Evolutionary conservation across 2,888 invertebrate species (phyloP).

Genomic region (Aricia artaxerxes): DNA sequence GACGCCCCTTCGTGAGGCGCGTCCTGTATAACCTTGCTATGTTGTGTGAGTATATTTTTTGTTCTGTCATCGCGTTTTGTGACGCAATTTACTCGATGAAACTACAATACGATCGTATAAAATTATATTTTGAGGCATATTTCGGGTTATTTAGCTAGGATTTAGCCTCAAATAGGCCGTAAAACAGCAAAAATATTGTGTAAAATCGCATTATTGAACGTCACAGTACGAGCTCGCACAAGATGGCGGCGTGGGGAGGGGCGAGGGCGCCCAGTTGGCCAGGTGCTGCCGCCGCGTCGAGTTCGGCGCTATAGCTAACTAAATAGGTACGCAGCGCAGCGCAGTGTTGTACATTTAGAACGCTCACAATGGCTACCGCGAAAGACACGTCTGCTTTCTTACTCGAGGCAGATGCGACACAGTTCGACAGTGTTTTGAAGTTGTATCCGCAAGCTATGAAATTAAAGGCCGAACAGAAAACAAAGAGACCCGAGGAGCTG

Average conservation of each 20-base stretch:
- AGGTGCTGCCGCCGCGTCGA: conserved; percentile 82
- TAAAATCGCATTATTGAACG: conserved; percentile 74
- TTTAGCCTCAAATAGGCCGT: conserved; percentile 46
- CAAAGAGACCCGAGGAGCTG: conserved; percentile 96
- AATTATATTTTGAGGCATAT: not conserved
- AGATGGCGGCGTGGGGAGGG: conserved; percentile 80
- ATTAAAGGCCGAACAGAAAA: conserved; percentile 93
- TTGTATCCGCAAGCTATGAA: conserved; percentile 95
- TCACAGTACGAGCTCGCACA: conserved; percentile 69
- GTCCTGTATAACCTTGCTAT: conserved; percentile 77
- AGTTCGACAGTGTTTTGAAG: conserved; percentile 93
- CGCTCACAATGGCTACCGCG: conserved; percentile 90
- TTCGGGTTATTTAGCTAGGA: conserved; percentile 23
- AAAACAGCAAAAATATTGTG: conserved; percentile 58
- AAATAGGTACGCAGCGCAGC: conserved; percentile 65
- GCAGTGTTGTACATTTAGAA: conserved; percentile 79
- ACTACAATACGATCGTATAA: not conserved
- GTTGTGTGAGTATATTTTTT: conserved; percentile 74
- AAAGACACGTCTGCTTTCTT: conserved; percentile 97
- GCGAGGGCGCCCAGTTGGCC: conserved; percentile 80
- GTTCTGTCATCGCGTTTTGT: conserved; percentile 40
- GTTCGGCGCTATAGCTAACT: conserved; percentile 81
- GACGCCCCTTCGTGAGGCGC: conserved; percentile 69
- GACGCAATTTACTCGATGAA: not conserved
- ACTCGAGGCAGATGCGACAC: conserved; percentile 91